Conservation (phyloP, 2,113 vertebrate genomes). For the Scomber japonicus region DNA sequence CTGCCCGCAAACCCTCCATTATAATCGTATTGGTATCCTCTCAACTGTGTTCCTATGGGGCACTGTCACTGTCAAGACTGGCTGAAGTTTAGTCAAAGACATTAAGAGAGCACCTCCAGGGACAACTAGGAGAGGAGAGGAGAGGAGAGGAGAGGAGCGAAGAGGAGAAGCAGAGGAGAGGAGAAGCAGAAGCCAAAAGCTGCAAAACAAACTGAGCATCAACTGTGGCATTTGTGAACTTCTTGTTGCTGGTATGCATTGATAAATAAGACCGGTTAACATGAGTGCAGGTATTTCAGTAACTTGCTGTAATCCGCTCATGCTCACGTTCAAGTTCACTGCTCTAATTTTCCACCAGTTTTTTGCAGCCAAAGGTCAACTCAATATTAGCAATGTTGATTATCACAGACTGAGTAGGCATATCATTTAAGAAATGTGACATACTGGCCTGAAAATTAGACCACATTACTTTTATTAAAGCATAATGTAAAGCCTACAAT, state of each 20-base stretch:
- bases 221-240: not conserved
- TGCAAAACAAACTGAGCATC: not conserved
- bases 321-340: no score
- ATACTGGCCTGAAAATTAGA: no score
- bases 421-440: no score
- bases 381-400: no score
- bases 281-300: not conserved
- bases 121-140: conserved; percentile 61
- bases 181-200: conserved; percentile 15
- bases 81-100: conserved; percentile 84
- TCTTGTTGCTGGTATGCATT: not conserved
- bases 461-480: no score
- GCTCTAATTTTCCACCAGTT: not conserved
- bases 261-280: not conserved
- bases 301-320: no score
- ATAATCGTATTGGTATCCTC: conserved; percentile 78
- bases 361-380: not conserved
- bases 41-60: conserved; percentile 75
- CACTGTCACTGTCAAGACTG: conserved; percentile 73
- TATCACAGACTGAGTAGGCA: no score
- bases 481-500: no score
- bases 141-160: not conserved
- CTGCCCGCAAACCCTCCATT: conserved; percentile 79
- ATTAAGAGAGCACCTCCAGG: conserved; percentile 80
- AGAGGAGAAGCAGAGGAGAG: no score